Evolutionary conservation across 2,113 vertebrate species (phyloP).

Genomic region (Hippotragus niger): DNA sequence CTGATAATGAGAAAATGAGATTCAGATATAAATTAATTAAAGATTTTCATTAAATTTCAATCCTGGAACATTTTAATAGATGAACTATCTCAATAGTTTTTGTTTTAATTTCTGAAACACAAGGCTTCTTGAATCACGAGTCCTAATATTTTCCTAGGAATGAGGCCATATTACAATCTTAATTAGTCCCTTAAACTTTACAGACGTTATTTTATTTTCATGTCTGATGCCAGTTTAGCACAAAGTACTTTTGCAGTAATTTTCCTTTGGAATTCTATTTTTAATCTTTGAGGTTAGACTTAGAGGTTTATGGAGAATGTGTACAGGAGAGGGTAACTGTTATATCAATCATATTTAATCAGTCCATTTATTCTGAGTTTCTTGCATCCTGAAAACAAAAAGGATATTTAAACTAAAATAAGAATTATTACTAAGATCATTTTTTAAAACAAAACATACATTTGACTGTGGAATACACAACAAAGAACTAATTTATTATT

Average conservation of each 20-base stretch:
- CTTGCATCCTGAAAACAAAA: slow-evolving; percentile 44
- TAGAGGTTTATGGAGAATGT: slow-evolving; percentile 63
- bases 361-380: slow-evolving; percentile 39
- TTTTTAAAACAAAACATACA: neutral
- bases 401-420: slow-evolving; percentile 11
- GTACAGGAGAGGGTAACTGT: slow-evolving; percentile 34
- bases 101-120: slow-evolving; percentile 68
- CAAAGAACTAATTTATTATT: slow-evolving; percentile 43
- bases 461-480: slow-evolving; percentile 16
- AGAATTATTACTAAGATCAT: neutral
- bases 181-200: slow-evolving; percentile 72
- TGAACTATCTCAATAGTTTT: slow-evolving; percentile 36
- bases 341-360: slow-evolving; percentile 63
- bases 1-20: slow-evolving; percentile 66
- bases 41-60: slow-evolving; percentile 64
- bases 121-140: slow-evolving; percentile 56
- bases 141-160: slow-evolving; percentile 76
- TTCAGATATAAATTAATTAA: slow-evolving; percentile 58
- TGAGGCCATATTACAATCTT: slow-evolving; percentile 70
- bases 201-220: slow-evolving; percentile 70
- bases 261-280: slow-evolving; percentile 67
- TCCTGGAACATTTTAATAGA: slow-evolving; percentile 53
- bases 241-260: slow-evolving; percentile 65
- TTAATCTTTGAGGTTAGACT: slow-evolving; percentile 65
- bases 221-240: slow-evolving; percentile 53